Evolutionary conservation across 2,113 vertebrate genomes (phyloP).

Genomic region (Phaethornis superciliosus): DNA sequence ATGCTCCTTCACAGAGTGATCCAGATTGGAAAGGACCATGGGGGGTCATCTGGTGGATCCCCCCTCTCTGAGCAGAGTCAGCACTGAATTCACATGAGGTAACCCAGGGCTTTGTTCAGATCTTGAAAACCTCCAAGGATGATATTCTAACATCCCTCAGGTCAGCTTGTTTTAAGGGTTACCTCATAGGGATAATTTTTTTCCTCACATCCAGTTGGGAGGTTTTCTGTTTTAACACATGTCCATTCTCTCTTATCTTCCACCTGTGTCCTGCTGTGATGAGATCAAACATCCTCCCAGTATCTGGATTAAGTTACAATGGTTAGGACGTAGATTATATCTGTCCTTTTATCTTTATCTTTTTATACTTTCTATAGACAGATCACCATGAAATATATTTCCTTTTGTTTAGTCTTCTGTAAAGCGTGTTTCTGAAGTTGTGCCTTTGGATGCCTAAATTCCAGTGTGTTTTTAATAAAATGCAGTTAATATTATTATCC

Average conservation of each 20-base stretch:
- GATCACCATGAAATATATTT: not conserved
- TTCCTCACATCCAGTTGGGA: not conserved
- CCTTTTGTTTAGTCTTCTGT: not conserved
- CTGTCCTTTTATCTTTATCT: not conserved
- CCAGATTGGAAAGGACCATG: not conserved
- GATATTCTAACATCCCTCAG: not conserved
- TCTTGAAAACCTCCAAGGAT: not conserved
- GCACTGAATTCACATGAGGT: not conserved
- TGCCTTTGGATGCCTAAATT: not conserved
- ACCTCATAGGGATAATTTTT: not conserved
- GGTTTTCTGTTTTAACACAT: not conserved
- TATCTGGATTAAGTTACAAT: not conserved
- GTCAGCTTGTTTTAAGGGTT: not conserved
- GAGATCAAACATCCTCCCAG: not conserved
- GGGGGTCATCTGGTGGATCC: not conserved
- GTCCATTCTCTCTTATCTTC: not conserved
- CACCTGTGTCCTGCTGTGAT: not conserved
- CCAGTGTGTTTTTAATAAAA: not conserved
- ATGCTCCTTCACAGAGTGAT: not conserved
- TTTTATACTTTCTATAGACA: not conserved
- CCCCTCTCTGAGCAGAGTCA: not conserved
- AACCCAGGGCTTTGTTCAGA: not conserved
- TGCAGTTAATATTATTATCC: not conserved
- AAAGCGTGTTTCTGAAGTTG: not conserved
- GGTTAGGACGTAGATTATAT: not conserved